Evolutionary conservation across 2,797 vertebrate species (phyloP), one percentile per base, ranked within the genome.

Genomic region (Lagorchestes hirsutus): DNA sequence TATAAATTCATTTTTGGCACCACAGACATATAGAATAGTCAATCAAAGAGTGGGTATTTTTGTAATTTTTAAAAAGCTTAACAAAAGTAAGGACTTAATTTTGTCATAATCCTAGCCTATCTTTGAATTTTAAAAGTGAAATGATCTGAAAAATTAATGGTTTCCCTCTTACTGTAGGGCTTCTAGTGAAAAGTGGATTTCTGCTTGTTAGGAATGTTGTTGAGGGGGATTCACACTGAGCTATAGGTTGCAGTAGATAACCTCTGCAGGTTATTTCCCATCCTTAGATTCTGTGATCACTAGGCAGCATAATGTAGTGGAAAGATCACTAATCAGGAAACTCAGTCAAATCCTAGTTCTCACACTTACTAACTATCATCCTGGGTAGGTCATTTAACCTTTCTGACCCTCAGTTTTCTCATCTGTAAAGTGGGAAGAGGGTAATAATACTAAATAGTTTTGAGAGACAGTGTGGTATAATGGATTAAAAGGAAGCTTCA

Each of bases 1-100:
- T 94, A 9, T 74, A 93, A 93, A 93, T 90, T 62, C 93, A 91
- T 6, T 97, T 91, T 95, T 87, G n/a, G 91, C 18, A 92, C 3
- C 87, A 55, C 52, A 96, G 93, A 55, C 82, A 93, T 91, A 0
- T 95, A 95, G 90, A 3, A 5, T 31, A 92, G 31, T 50, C 50
- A 56, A 52, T 29, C 28, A 3, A 82, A 82, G 74, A 93, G 55
- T 92, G 93, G 82, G 11, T 90, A 94, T 52, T 56, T 3, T 46
- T 59, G 13, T 90, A 95, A 82, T 95, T 82, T 87, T 87, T 50
- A 24, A 46, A 74, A 54, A 93, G 93, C 31, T 90, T n/a, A 93
- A 55, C 87, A 67, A 46, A 90, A 90, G 27, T 92, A 91, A n/a
- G 27, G 62, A 1, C 52, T 92, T 95, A 67, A 92, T 92, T 96